Evolutionary conservation across 2,797 vertebrate species (phyloP).

Genomic region (Nannoperca australis): DNA sequence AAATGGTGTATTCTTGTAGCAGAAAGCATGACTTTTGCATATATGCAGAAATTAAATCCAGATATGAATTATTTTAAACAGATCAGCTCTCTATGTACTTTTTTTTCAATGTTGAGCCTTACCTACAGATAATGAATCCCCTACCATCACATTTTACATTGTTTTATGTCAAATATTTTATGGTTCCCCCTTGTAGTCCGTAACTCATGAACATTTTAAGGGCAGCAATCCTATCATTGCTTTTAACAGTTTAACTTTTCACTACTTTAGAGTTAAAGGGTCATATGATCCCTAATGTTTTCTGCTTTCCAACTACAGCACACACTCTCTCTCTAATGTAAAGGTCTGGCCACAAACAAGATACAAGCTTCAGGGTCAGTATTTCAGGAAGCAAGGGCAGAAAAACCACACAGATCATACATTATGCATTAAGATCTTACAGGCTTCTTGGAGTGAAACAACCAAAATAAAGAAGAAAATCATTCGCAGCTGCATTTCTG

Average conservation of each 20-base stretch:
- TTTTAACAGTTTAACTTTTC: not conserved
- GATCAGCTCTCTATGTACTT: not conserved
- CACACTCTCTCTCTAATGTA: conserved; percentile 24
- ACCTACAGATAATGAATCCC: not conserved
- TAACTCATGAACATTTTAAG: not conserved
- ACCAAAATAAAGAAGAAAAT: conserved; percentile 26
- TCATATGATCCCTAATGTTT: conserved; percentile 6
- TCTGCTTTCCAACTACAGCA: conserved; percentile 14
- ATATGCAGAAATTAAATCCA: not conserved
- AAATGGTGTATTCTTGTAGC: not conserved
- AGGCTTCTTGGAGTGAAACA: conserved; percentile 35
- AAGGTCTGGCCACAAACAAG: conserved; percentile 44
- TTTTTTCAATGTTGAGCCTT: not conserved
- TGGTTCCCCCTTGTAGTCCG: not conserved
- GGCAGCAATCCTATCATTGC: not conserved
- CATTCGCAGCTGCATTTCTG: conserved; percentile 49
- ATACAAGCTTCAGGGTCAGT: conserved; percentile 47
- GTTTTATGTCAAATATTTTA: not conserved
- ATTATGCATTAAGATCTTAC: conserved; percentile 48
- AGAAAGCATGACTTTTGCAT: not conserved
- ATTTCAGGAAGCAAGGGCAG: conserved; percentile 33
- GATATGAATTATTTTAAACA: not conserved
- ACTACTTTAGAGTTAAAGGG: conserved; percentile 12
- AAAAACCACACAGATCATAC: conserved; percentile 42
- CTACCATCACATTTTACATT: not conserved